phyloP scores from a whole-genome alignment of 2,888 invertebrate species.

The Caenorhabditis imperialis region DNA sequence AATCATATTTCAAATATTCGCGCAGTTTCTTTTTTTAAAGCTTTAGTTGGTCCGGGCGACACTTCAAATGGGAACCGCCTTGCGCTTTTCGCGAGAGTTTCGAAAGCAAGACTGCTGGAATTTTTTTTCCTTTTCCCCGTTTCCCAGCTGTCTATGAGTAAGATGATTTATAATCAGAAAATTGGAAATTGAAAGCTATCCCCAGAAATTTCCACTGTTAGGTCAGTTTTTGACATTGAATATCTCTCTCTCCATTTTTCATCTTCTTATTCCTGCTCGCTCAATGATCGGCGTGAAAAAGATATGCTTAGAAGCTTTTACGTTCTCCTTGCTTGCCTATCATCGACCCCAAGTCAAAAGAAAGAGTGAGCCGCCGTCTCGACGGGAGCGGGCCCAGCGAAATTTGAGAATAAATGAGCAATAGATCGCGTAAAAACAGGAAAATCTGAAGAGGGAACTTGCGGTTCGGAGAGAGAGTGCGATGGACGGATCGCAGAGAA shows the following conservation, averaged over 20 bases:
- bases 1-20: constrained; percentile 46
- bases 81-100: constrained; percentile 15
- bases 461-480: constrained; percentile 50
- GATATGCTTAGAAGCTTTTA: constrained; percentile 21
- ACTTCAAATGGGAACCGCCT: constrained; percentile 44
- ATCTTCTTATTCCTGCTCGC: constrained; percentile 5
- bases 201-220: constrained; percentile 1
- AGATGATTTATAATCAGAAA: too few species aligned
- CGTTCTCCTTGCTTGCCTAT: constrained; percentile 31
- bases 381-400: constrained; percentile 30
- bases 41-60: too few species aligned
- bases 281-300: constrained; percentile 23
- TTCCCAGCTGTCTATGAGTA: too few species aligned
- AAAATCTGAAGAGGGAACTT: constrained; percentile 55
- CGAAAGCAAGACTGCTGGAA: too few species aligned
- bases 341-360: constrained; percentile 45
- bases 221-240: neutral
- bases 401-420: constrained; percentile 64
- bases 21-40: too few species aligned
- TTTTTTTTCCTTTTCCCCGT: too few species aligned
- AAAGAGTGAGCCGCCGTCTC: constrained; percentile 8
- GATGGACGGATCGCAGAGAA: constrained; percentile 46
- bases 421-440: constrained; percentile 58
- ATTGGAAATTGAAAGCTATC: too few species aligned
- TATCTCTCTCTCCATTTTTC: constrained; percentile 9